Base-by-base conservation (phyloP, 2,113 vertebrate genomes). In the Arothron firmamentum region DNA sequence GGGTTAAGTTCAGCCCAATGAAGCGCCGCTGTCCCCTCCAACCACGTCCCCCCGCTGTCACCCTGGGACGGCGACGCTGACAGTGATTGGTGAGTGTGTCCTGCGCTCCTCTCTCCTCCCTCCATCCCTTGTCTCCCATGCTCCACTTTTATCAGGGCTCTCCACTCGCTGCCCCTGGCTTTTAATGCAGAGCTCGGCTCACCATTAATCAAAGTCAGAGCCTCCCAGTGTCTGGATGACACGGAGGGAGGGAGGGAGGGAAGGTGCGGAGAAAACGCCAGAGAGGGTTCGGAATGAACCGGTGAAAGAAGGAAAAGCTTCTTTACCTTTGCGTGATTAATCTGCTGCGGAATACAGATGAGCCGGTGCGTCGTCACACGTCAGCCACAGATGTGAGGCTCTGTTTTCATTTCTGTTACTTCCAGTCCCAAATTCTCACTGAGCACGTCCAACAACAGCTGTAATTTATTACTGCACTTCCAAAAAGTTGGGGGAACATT, bases 131-230 rank as follows among this genome's bases (percentile, higher is more conserved):
- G 63, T 15, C 71, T 82, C 82, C 75, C 59, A 54, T 79, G 80
- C 80, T 86, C 84, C 79, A 87, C 81, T 84, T 89, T 82, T 83
- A 78, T 85, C 85, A 82, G 78, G 81, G 34, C 34, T 12, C 79
- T 78, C 75, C 71, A 73, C 79, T 82, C 55, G 77, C 83, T 81
- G 89, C 80, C 83, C 77, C 79, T 86, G 85, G 81, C 80, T 88
- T 86, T 85, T 85, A 88, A 87, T 87, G 81, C 79, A 87, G 85
- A 81, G 78, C 79, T 80, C 48, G 83, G 77, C 79, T 88, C 82
- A 84, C 80, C 84, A 90, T 88, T 88, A 88, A 88, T 90, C 88
- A 90, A 88, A 88, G 87, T 88, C 87, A 85, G 67, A 84, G 75
- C 74, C 83, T 82, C 70, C 70, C 51, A 58, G 82, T 65, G 66